Evolutionary conservation across 2,888 invertebrate species (phyloP).

Genomic region (Epistrophe eligans): DNA sequence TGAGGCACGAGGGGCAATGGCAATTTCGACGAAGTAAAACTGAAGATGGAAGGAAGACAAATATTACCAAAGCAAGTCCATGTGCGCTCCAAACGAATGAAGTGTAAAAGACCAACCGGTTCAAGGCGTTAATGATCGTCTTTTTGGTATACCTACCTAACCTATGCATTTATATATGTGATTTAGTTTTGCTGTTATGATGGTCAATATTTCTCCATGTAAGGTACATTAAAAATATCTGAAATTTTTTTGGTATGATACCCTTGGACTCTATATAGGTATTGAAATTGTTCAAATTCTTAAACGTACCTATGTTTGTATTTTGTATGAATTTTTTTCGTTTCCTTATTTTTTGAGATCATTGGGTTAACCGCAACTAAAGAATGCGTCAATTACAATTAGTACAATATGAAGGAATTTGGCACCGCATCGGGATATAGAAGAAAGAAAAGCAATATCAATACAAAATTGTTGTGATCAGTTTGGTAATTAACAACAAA

Average conservation of each 20-base stretch:
- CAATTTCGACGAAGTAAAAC: slow-evolving; percentile 5
- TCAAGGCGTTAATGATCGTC: slow-evolving; percentile 69
- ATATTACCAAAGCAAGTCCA: slow-evolving; percentile 39
- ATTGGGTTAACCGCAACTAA: neutral
- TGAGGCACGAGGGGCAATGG: neutral
- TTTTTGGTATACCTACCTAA: slow-evolving; percentile 52
- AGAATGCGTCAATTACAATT: slow-evolving; percentile 67
- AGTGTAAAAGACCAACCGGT: slow-evolving; percentile 44
- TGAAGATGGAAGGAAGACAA: slow-evolving; percentile 13
- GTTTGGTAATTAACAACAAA: neutral
- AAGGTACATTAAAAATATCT: neutral
- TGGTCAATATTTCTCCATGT: slow-evolving; percentile 8
- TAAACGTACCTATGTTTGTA: neutral
- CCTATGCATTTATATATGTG: slow-evolving; percentile 4
- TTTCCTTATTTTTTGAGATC: neutral
- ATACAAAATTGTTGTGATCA: neutral
- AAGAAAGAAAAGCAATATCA: neutral
- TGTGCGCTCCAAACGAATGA: slow-evolving; percentile 47
- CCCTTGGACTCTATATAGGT: neutral
- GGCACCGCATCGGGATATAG: slow-evolving; percentile 24
- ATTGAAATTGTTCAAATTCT: slow-evolving; percentile 50
- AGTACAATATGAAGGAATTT: slow-evolving; percentile 68
- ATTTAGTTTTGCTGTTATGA: slow-evolving; percentile 3
- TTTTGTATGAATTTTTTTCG: slow-evolving; percentile 12
- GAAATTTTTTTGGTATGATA: neutral